Base-by-base conservation (phyloP, 2,888 invertebrate genomes). In the Ophion ventricosus region DNA sequence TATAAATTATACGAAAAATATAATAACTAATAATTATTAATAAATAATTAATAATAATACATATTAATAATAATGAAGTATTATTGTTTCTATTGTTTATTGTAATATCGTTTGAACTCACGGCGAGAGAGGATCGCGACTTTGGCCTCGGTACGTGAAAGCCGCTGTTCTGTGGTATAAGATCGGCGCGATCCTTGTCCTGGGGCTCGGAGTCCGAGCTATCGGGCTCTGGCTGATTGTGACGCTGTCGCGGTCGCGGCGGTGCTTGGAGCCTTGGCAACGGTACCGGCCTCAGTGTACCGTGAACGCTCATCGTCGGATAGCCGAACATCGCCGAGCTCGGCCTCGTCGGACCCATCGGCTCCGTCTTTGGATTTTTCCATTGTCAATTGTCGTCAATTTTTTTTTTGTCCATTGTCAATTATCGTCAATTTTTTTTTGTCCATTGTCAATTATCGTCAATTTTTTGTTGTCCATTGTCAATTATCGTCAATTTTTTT, bases 251-350 rank as follows among this genome's bases (percentile, higher is more conserved):
- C 0, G 92, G 88, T 61, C 91, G 93, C 86, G 90, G 93, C 79
- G 91, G 94, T 80, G 91, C 93, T 89, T 91, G 94, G 79, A 93
- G 90, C 78, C 96, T 95, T 64, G 97, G 97, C 89, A 97, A 90
- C 2, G 97, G 97, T 74, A 97, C 96, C 1, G 97, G 97, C 0
- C 97, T 96, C 77, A 95, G 88, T 56, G 95, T 94, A 4, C 95
- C 95, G 77, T 94, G 95, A 79, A 94, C 91, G 63, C 93, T 94
- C 74, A 95, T 92, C 5, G 94, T 94, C 23, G 97, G 97, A 92
- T 97, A 97, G 0, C 96, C 97, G 91, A 97, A 97, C 95, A 97
- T 95, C 3, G 97, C 97, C 2, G 97, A 97, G 0, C 97, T 97
- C 0, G 97, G 97, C 14, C 97, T 94, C 0, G 97, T 96, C n/a